Percentiles rank a stretch among this genome's conserved stretches.
Evolutionary conservation across 2,888 invertebrate species (phyloP).

Genomic region (Nasonia oneida): DNA sequence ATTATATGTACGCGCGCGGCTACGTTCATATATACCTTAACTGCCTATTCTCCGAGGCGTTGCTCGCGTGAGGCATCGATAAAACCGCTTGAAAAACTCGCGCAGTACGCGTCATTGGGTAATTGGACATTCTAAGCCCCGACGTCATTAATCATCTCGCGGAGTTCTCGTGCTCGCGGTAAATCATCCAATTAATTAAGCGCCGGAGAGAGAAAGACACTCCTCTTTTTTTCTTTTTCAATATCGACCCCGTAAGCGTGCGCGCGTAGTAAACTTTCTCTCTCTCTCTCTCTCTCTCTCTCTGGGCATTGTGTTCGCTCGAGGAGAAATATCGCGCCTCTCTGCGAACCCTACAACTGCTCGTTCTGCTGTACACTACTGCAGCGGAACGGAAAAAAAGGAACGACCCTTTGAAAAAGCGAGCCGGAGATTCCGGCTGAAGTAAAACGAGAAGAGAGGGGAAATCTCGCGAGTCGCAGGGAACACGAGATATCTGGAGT

Average conservation of each 20-base stretch:
- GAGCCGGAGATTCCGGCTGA: background rate
- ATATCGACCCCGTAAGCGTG: too few species aligned
- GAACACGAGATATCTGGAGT: slow-evolving; percentile 54
- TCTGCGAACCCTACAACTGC: background rate
- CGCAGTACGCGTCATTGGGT: background rate
- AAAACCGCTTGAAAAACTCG: background rate
- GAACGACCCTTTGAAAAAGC: slow-evolving; percentile 19
- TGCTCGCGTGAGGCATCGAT: background rate
- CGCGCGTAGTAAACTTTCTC: background rate
- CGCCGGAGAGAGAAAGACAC: background rate
- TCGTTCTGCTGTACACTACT: too few species aligned
- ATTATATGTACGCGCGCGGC: background rate
- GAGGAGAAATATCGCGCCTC: background rate
- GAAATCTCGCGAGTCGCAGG: slow-evolving; percentile 17
- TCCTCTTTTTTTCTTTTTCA: background rate
- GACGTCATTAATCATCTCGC: background rate
- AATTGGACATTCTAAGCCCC: background rate
- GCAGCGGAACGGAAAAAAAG: slow-evolving; percentile 5
- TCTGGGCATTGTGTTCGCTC: background rate
- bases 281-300: background rate
- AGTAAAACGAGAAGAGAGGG: slow-evolving; percentile 49
- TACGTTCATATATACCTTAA: background rate
- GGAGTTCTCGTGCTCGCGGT: background rate
- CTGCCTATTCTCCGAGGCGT: background rate
- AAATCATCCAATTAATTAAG: slow-evolving; percentile 18